phyloP scores from a whole-genome alignment of 64 coral and sea anemone genomes.

The Actinia equina region DNA sequence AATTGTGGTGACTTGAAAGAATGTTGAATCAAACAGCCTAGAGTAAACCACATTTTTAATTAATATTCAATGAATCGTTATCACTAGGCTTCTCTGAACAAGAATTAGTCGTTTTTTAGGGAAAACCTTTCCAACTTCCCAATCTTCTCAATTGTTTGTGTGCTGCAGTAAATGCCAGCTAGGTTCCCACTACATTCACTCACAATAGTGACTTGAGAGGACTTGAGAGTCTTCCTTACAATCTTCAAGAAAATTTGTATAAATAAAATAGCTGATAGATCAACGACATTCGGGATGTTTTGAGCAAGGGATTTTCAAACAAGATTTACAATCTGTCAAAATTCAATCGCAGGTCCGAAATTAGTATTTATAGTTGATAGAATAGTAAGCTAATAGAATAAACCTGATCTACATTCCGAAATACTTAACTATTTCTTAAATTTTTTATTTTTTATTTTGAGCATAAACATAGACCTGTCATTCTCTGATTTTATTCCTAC shows the following conservation, averaged over 20 bases:
- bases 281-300: background rate
- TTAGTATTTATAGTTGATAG: background rate
- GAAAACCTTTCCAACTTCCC: background rate
- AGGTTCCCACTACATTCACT: background rate
- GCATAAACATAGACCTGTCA: conserved; percentile 31
- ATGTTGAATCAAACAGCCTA: conserved; percentile 18
- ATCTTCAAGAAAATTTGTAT: background rate
- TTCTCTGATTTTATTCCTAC: conserved; percentile 8
- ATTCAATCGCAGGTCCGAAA: background rate
- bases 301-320: background rate
- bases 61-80: conserved; percentile 27
- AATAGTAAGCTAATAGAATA: background rate
- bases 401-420: background rate
- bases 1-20: background rate
- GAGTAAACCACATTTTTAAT: background rate
- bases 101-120: background rate
- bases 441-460: background rate
- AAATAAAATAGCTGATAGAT: conserved; percentile 3
- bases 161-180: background rate
- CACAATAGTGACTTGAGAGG: background rate
- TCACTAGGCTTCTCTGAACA: conserved; percentile 1
- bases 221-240: background rate
- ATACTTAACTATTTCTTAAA: background rate
- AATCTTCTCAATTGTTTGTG: background rate
- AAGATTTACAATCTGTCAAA: background rate